Evolutionary conservation across 2,888 invertebrate genomes (phyloP).

Genomic region (Polydrusus cervinus): DNA sequence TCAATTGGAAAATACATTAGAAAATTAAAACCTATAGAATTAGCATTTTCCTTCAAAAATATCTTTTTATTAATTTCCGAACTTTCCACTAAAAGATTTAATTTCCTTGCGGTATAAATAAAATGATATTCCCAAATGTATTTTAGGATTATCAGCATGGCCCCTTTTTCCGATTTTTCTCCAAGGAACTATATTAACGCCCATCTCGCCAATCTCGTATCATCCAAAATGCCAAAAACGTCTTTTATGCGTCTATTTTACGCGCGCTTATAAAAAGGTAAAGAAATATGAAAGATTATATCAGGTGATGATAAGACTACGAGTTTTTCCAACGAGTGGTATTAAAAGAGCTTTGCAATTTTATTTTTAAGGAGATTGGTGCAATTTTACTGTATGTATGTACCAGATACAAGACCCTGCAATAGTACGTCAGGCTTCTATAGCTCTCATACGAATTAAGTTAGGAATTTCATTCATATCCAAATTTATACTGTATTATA

Average conservation of each 20-base stretch:
- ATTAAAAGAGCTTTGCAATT: slow-evolving; percentile 2
- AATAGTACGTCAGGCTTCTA: no score
- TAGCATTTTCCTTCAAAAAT: no score
- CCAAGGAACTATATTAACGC: slow-evolving; percentile 16
- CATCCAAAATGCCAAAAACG: slow-evolving; percentile 27
- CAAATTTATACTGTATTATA: no score
- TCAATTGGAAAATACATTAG: no score
- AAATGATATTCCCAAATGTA: background rate
- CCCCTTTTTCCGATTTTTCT: slow-evolving; percentile 9
- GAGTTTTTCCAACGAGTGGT: background rate
- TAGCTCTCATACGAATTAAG: no score
- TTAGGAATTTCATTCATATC: no score
- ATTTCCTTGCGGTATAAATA: background rate
- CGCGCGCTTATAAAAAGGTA: slow-evolving; percentile 13
- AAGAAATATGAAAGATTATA: slow-evolving; percentile 23
- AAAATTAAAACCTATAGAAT: no score
- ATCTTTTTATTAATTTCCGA: no score
- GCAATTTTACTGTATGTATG: no score
- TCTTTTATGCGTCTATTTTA: slow-evolving; percentile 27
- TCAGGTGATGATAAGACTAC: slow-evolving; percentile 15
- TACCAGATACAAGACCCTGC: no score
- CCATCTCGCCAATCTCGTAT: slow-evolving; percentile 14
- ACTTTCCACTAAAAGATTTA: background rate
- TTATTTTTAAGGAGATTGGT: no score
- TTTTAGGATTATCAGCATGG: background rate